Percentiles rank a stretch among this genome's conserved stretches.
Conservation (phyloP, 2,113 vertebrate genomes). For the Anseranas semipalmata region DNA sequence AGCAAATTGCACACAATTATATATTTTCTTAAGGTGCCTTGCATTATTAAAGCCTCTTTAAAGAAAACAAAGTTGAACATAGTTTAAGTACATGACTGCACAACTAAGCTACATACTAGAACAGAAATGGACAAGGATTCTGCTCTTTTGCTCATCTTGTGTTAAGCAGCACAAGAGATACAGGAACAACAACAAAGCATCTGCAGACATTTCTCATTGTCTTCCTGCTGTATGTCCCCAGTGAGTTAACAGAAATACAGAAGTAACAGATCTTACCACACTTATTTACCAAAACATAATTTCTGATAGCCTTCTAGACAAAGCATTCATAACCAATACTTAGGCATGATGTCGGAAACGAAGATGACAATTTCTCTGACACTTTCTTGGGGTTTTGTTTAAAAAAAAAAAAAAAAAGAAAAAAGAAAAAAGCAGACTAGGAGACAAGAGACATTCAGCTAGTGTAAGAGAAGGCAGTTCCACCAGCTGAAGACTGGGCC, state of each 20-base stretch:
- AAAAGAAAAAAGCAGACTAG: background rate
- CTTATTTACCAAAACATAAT: background rate
- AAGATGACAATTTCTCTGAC: background rate
- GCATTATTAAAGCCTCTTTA: conserved; percentile 62
- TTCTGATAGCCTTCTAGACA: background rate
- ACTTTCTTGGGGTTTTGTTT: background rate
- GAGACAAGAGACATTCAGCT: background rate
- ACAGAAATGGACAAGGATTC: conserved; percentile 18
- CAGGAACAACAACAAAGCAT: background rate
- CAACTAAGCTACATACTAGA: background rate
- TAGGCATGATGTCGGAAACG: background rate
- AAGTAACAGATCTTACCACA: background rate
- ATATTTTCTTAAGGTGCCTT: conserved; percentile 65
- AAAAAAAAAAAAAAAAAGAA: background rate
- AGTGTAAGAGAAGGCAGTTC: background rate
- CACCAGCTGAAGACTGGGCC: background rate
- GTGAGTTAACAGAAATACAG: background rate
- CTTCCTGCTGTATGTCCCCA: background rate
- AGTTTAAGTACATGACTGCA: conserved; percentile 39
- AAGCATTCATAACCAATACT: background rate
- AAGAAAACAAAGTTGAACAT: conserved; percentile 37
- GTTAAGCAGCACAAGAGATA: background rate
- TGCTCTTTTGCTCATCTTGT: background rate
- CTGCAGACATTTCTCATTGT: background rate
- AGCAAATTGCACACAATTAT: conserved; percentile 50